Base-by-base conservation (phyloP, 1,140 invertebrate genomes). In the Drosophila truncata region DNA sequence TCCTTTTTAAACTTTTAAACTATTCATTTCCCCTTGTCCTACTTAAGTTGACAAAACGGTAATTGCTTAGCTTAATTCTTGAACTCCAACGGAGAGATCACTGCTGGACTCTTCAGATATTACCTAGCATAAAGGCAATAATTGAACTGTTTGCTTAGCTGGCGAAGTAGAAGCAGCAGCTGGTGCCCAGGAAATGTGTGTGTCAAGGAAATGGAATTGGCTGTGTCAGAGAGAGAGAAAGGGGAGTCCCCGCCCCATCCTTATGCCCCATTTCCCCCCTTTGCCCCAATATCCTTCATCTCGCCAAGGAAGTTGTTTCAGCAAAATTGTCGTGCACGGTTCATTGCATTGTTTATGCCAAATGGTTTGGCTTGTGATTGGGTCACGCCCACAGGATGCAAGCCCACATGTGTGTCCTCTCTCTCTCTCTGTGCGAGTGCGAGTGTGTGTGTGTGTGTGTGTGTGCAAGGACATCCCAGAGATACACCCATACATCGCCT, bases 341-440 rank as follows among this genome's bases (percentile, higher is more conserved):
- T 87, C 82, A 86, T 71, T 80, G 76, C 81, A 80, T 82, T 82
- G 80, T 83, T 83, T 83, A 83, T 86, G 80, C 84, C 62, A 58
- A 72, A 65, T 79, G 81, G 75, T 76, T 82, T 82, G 83, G 55
- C 70, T 44, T 70, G 54, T 65, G 65, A 82, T 71, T 79, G 71
- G 59, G 72, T 50, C 71, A 41, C 50, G 33, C 41, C 69, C 69
- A 71, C 69, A 47, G 50, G 66, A 50, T 72, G 66, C 52, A 71
- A 14, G 49, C 18, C 18, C 29, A 52, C 50, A 54, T 54, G 64
- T 39, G 49, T 9, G 31, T 46, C 20, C 29, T 49, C 29, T n/a
- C 47, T 41, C 31, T 20, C 20, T 2, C 20, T 41, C 13, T 37
- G 13, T 37, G 13, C 5, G 2, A 2, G 2, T n/a, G 37, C 8